Conservation (phyloP, 2,797 vertebrate genomes). For the Spinibarbus caldwelli region DNA sequence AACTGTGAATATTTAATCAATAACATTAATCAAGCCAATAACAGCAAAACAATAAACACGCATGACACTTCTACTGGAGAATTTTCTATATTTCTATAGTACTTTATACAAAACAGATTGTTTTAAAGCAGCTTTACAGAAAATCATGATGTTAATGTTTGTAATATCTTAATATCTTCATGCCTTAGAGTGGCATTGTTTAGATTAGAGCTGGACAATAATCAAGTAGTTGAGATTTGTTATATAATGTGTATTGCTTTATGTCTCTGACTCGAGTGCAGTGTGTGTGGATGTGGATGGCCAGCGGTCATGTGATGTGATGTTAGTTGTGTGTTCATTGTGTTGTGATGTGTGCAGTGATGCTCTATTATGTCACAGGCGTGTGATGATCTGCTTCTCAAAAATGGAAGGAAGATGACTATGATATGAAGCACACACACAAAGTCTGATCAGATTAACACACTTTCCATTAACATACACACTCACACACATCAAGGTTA, state of each 20-base stretch:
- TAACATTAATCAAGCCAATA: neutral
- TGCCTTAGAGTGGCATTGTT: neutral
- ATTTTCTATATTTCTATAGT: neutral
- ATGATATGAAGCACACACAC: neutral
- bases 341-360: neutral
- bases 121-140: neutral
- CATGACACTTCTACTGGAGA: too few species aligned
- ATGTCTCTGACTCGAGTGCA: too few species aligned
- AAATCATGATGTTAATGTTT: neutral
- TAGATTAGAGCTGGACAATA: neutral
- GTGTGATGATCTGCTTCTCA: neutral
- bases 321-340: too few species aligned
- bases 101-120: neutral
- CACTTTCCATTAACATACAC: neutral
- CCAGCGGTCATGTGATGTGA: too few species aligned
- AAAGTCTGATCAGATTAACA: slow-evolving; percentile 22
- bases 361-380: neutral
- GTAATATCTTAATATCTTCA: neutral
- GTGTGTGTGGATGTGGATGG: too few species aligned
- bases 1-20: neutral
- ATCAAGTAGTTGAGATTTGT: neutral
- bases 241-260: too few species aligned
- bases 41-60: too few species aligned
- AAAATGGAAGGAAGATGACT: neutral
- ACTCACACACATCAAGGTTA: slow-evolving; percentile 10